Percentiles rank a stretch among this genome's conserved stretches.
These are phyloP conservation scores for Pogonophryne albipinna DNA, from an alignment of 2,797 vertebrate species.

Conservation along the genomic window DNA sequence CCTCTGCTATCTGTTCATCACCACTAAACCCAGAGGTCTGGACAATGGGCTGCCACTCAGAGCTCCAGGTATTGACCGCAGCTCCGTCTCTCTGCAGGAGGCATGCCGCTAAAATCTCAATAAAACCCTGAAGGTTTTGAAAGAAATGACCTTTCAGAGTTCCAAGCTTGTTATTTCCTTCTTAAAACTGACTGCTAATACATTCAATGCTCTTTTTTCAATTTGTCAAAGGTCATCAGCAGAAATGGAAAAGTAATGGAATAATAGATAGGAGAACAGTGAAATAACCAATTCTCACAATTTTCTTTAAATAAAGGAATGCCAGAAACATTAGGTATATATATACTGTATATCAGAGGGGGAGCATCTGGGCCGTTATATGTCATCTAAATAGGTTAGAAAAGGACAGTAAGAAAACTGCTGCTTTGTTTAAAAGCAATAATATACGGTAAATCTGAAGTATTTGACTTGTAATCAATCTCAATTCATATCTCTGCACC, in stretches of 20 bases:
- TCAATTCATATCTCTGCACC: background rate
- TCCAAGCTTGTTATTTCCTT: background rate
- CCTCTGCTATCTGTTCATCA: conserved; percentile 93
- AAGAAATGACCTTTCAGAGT: background rate
- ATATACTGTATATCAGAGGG: too few species aligned
- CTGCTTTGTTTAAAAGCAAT: background rate
- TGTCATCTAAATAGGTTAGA: background rate
- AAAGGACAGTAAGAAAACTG: background rate
- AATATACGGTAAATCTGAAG: background rate
- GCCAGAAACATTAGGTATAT: too few species aligned
- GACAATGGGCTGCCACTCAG: conserved; percentile 89
- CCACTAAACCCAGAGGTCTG: conserved; percentile 90
- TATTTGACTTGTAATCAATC: background rate
- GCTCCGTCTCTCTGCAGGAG: background rate
- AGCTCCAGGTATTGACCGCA: conserved; percentile 83
- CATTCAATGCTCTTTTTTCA: background rate
- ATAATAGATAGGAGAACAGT: too few species aligned
- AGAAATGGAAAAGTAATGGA: too few species aligned
- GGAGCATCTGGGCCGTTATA: background rate
- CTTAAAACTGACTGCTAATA: background rate
- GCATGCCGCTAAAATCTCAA: background rate
- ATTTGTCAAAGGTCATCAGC: background rate
- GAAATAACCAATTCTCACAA: too few species aligned
- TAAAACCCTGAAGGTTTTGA: background rate
- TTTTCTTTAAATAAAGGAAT: too few species aligned